A percentile compares a stretch with the other conserved stretches of the same genome.
Evolutionary conservation across 2,797 vertebrate species (phyloP).

Genomic region (Bradypodion pumilum): DNA sequence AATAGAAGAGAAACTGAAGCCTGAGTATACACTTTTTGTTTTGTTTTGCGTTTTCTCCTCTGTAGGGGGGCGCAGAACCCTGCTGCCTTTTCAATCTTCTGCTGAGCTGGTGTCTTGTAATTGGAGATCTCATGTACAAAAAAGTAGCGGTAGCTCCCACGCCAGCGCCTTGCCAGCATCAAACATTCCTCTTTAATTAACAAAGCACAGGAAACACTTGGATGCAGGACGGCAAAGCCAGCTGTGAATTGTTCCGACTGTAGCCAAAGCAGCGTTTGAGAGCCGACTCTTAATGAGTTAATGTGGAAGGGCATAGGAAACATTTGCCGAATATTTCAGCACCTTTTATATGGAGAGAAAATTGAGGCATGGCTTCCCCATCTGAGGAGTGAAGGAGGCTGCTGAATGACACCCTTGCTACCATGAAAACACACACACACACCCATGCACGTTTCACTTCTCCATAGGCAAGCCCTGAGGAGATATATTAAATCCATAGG

Average conservation of each 20-base stretch:
- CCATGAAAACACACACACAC: background rate
- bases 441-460: background rate
- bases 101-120: background rate
- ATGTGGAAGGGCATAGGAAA: background rate
- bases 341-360: background rate
- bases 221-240: background rate
- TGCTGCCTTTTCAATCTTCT: background rate
- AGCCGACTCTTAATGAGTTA: background rate
- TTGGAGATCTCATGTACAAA: background rate
- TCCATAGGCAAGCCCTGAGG: background rate
- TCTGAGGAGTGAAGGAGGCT: background rate
- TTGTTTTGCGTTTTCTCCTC: constrained; percentile 9
- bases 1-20: background rate
- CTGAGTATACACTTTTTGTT: constrained; percentile 1
- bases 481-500: background rate
- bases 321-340: background rate
- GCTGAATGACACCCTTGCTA: background rate
- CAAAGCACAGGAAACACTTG: background rate
- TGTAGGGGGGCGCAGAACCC: background rate
- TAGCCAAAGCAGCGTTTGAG: background rate
- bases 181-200: background rate
- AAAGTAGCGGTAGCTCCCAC: background rate
- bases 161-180: background rate
- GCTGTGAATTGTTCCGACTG: constrained; percentile 23
- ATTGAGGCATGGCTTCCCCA: background rate